phyloP scores from a whole-genome alignment of 2,888 invertebrate genomes.

The Serrognathus titanus region DNA sequence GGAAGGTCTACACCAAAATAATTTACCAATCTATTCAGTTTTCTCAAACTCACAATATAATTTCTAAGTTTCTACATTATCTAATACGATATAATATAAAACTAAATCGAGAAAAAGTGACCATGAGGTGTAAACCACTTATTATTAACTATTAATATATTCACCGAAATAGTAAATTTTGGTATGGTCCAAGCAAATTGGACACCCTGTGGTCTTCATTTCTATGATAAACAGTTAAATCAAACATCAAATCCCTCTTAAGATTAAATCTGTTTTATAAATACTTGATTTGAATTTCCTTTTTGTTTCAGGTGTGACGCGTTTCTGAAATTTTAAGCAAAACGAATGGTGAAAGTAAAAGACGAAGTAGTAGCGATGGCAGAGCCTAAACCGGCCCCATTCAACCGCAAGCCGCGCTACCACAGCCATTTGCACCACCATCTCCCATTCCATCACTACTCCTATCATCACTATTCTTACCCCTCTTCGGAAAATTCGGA shows the following conservation, averaged over 20 bases:
- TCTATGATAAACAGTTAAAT: neutral
- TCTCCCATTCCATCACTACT: slow-evolving; percentile 50
- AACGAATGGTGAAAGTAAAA: slow-evolving; percentile 49
- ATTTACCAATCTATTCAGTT: too few species aligned
- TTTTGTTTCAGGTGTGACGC: slow-evolving; percentile 9
- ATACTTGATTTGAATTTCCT: neutral
- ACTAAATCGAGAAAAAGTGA: too few species aligned
- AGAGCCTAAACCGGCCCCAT: slow-evolving; percentile 37
- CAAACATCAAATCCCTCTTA: neutral
- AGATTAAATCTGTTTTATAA: too few species aligned
- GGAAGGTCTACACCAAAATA: too few species aligned
- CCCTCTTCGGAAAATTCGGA: slow-evolving; percentile 51
- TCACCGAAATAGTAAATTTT: too few species aligned
- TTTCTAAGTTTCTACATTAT: too few species aligned
- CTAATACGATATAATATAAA: too few species aligned
- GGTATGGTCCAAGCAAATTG: neutral
- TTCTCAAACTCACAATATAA: too few species aligned
- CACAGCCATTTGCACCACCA: slow-evolving; percentile 37
- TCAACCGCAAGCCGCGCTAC: slow-evolving; percentile 24
- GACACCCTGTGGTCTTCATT: too few species aligned
- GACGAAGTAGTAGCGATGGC: slow-evolving; percentile 45
- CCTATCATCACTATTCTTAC: slow-evolving; percentile 53
- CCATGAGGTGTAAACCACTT: too few species aligned
- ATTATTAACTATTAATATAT: too few species aligned
- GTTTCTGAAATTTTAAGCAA: slow-evolving; percentile 3